phyloP scores from a whole-genome alignment of 2,113 vertebrate species.

The Gymnorhina tibicen region DNA sequence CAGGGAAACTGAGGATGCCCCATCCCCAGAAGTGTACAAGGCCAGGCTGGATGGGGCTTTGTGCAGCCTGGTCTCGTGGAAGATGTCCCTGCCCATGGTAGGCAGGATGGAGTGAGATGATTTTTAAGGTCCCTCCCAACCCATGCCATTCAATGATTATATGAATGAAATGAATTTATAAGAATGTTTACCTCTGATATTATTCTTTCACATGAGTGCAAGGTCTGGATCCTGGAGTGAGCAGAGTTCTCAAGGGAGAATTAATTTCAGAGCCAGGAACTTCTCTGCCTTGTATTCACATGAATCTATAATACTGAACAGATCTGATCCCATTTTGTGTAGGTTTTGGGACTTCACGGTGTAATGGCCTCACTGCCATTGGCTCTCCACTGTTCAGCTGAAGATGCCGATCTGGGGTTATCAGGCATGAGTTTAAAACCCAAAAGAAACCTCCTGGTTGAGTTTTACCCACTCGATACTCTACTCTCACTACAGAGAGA shows the following conservation, averaged over 20 bases:
- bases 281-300: neutral
- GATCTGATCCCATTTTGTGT: neutral
- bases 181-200: neutral
- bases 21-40: too few species aligned
- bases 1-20: neutral
- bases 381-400: neutral
- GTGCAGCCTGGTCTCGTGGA: neutral
- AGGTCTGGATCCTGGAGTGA: neutral
- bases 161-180: neutral
- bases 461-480: neutral
- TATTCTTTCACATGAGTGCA: neutral
- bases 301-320: neutral
- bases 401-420: neutral
- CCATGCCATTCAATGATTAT: neutral
- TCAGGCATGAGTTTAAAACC: neutral
- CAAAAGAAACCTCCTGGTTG: neutral
- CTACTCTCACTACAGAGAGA: neutral
- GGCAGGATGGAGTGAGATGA: neutral
- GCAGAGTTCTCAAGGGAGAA: neutral
- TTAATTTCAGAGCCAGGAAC: neutral
- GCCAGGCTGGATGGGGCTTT: neutral
- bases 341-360: neutral
- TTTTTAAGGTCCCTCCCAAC: neutral
- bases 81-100: too few species aligned
- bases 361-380: rapidly evolving